These are phyloP conservation scores for Agonopterix arenella DNA, from an alignment of 2,888 invertebrate genomes.

Conservation along the genomic window DNA sequence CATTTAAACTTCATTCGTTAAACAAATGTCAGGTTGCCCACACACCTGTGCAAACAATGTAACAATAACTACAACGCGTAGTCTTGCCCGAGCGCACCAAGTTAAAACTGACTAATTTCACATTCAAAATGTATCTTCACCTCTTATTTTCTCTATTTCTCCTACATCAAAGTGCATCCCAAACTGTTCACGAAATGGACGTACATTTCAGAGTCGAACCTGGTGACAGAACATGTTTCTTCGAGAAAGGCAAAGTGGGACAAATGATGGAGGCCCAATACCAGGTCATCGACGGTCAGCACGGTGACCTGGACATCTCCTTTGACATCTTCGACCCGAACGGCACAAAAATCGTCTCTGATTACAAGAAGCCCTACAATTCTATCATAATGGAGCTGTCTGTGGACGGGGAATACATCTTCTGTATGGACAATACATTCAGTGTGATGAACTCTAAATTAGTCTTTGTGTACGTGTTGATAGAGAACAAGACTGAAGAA, in stretches of 20 bases:
- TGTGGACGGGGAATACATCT: constrained; percentile 83
- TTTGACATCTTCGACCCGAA: constrained; percentile 82
- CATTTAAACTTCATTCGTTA: no score
- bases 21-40: no score
- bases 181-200: constrained; percentile 44
- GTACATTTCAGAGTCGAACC: constrained; percentile 56
- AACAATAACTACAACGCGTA: neutral
- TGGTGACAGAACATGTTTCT: constrained; percentile 53
- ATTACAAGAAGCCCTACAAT: constrained; percentile 83
- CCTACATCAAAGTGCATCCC: constrained; percentile 19
- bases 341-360: constrained; percentile 77
- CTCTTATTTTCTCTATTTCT: constrained; percentile 12
- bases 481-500: constrained; percentile 75
- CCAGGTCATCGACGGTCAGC: constrained; percentile 86
- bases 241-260: constrained; percentile 46
- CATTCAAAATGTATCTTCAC: constrained; percentile 16
- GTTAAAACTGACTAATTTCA: neutral
- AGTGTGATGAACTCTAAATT: constrained; percentile 88
- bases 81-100: no score
- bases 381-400: constrained; percentile 78
- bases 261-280: constrained; percentile 59
- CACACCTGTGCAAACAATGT: constrained; percentile 31
- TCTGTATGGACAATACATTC: constrained; percentile 92
- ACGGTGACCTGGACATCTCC: constrained; percentile 89
- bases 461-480: constrained; percentile 85